These are phyloP conservation scores for Antitype chi DNA, from an alignment of 2,888 invertebrate genomes.

Conservation along the genomic window DNA sequence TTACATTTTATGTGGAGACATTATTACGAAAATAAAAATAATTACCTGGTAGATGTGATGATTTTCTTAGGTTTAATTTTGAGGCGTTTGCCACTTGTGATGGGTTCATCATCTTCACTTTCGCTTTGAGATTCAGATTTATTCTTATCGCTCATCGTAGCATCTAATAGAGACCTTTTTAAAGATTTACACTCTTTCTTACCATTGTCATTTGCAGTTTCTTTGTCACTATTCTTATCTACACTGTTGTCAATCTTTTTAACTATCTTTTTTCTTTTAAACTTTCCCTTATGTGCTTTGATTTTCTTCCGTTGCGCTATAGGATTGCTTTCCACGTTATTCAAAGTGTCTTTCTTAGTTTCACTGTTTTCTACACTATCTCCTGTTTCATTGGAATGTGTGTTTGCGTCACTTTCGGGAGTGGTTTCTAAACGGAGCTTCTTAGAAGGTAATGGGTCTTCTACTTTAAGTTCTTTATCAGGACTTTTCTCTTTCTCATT, in stretches of 20 bases:
- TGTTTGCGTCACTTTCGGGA: constrained; percentile 79
- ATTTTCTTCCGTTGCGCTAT: constrained; percentile 84
- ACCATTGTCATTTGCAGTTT: constrained; percentile 73
- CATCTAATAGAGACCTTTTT: constrained; percentile 82
- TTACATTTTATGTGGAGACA: background rate
- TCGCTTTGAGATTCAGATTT: constrained; percentile 88
- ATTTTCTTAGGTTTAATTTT: constrained; percentile 89
- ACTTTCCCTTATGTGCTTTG: constrained; percentile 85
- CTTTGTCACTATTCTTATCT: constrained; percentile 70
- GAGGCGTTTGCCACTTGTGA: constrained; percentile 83
- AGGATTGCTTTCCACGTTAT: constrained; percentile 67
- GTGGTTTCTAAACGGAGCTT: constrained; percentile 85
- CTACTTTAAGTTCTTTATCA: constrained; percentile 79
- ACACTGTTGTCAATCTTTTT: constrained; percentile 66
- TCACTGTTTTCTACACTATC: constrained; percentile 75
- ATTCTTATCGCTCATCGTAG: constrained; percentile 83
- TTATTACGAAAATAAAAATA: background rate
- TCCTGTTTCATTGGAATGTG: constrained; percentile 85
- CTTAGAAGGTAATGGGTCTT: constrained; percentile 84
- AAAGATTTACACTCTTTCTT: constrained; percentile 81
- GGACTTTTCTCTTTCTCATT: constrained; percentile 80
- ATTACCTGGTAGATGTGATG: constrained; percentile 83
- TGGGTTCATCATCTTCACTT: constrained; percentile 85
- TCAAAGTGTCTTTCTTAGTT: constrained; percentile 75
- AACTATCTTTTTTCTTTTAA: constrained; percentile 81